Evolutionary conservation across 1,140 invertebrate genomes (phyloP), one percentile per base, ranked within the genome.

Genomic region (Zaprionus capensis): DNA sequence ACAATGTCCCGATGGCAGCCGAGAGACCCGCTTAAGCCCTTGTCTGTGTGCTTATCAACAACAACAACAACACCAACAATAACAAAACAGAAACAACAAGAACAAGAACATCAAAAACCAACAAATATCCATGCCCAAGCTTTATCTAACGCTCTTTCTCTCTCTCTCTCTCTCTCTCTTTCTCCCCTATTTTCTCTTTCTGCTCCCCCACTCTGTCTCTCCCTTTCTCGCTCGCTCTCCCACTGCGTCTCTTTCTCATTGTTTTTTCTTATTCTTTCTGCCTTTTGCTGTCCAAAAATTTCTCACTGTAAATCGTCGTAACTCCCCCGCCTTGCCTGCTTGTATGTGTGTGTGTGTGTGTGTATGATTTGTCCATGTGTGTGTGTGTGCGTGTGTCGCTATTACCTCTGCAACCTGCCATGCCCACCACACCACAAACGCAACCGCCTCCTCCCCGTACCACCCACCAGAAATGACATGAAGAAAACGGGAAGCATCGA

Each of bases 401-500:
- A 28, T 68, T 17, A 22, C 17, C 49, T 17, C 36, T 22, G 66
- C 57, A 61, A 55, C 63, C 51, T 31, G 57, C 65, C 64, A 51
- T 53, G 36, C 51, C 51, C 7, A 15, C 22, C 34, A 20, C 34
- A 6, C 14, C 28, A 41, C 59, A 17, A 5, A 38, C 55, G 46
- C 58, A n/a, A 64, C 59, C 63, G 22, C 17, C 46, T 22, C 20
- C 46, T 49, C 6, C 44, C n/a, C 46, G 17, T 4, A 14, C 46
- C 17, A 20, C 28, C 28, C 34, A 36, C 24, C 62, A 51, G 57
- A 70, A 83, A 90, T 65, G 84, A 91, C 20, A 75, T 82, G 53
- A 79, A 77, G 17, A 92, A 88, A 55, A 82, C 91, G n/a, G 74
- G 71, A 63, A 92, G 88, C 71, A 71, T 91, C 4, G 91, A 92